A percentile compares a stretch with the other conserved stretches of the same genome.
phyloP scores from a whole-genome alignment of 2,113 vertebrate genomes.

The Burhinus oedicnemus region DNA sequence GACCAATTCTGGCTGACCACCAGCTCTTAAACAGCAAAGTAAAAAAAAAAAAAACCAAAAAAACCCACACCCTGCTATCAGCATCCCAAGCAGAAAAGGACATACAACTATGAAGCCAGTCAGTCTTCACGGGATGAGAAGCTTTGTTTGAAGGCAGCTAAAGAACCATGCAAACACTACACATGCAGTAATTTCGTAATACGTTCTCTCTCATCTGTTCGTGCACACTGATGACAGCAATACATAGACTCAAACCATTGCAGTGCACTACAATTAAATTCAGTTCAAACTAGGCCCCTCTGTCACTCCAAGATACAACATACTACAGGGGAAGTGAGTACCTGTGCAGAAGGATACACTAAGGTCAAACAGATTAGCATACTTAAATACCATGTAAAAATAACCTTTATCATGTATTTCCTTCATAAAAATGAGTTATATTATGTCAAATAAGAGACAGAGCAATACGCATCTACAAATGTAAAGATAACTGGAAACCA shows the following conservation, averaged over 20 bases:
- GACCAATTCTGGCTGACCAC: not conserved
- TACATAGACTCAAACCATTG: not conserved
- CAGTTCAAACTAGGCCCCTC: not conserved
- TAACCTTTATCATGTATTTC: not conserved
- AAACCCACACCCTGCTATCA: not conserved
- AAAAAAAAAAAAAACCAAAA: not conserved
- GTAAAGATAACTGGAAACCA: not conserved
- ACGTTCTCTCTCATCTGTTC: not conserved
- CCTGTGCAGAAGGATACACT: not conserved
- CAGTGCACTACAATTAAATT: not conserved
- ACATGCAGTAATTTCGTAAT: not conserved
- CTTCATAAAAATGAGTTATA: not conserved
- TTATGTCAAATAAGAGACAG: not conserved
- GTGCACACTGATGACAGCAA: not conserved
- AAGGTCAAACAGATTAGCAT: not conserved
- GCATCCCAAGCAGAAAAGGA: not conserved
- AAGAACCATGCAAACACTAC: not conserved
- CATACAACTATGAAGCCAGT: not conserved
- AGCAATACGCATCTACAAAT: not conserved
- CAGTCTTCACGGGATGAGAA: not conserved
- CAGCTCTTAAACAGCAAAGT: not conserved
- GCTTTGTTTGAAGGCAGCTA: not conserved
- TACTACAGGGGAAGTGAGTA: not conserved
- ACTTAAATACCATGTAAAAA: not conserved
- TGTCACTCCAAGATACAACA: not conserved